Base-by-base conservation (phyloP, 2,113 vertebrate genomes). In the Varanus komodoensis region DNA sequence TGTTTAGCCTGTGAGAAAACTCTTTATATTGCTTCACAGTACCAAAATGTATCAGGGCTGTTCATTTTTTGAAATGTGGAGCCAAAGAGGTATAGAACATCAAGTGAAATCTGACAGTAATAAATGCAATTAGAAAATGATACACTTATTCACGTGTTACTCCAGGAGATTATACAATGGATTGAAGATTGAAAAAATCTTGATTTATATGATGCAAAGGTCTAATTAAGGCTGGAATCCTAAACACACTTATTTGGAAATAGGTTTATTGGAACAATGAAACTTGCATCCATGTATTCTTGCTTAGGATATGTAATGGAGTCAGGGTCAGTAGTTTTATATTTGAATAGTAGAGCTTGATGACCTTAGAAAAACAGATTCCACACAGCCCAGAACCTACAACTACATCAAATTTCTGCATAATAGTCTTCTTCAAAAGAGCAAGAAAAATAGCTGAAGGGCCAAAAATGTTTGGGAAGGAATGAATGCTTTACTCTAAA, bases 391-490 rank as follows among this genome's bases (percentile, higher is more conserved):
- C 80, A 54, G 23, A 83, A 64, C 74, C 21, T 71, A 80, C 38
- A 61, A 73, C 25, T 11, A 21, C 17, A 74, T 84, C 48, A n/a
- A 77, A 19, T 78, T 25, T 32, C 11, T 69, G 50, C 82, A 44
- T 44, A 80, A 79, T 71, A 48, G 64, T 69, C 27, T 86, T 44
- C 25, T 11, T 38, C 67, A 25, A 38, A 57, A 81, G 29, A 29
- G 64, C 32, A 79, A 87, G 7, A 32, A 23, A 82, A 52, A 64
- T 4, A 34, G 32, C 34, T 64, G 68, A 17, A 79, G 64, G n/a
- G 34, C 27, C 52, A 81, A 77, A 77, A 71, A 34, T 92, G 91
- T 86, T 32, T 68, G 38, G 61, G 64, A 27, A 80, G 25, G 7
- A 69, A 44, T 21, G 21, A 27, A 7, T 48, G 44, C 29, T 25